Evolutionary conservation across 1,140 invertebrate species (phyloP).

Genomic region (Temnothorax longispinosus): DNA sequence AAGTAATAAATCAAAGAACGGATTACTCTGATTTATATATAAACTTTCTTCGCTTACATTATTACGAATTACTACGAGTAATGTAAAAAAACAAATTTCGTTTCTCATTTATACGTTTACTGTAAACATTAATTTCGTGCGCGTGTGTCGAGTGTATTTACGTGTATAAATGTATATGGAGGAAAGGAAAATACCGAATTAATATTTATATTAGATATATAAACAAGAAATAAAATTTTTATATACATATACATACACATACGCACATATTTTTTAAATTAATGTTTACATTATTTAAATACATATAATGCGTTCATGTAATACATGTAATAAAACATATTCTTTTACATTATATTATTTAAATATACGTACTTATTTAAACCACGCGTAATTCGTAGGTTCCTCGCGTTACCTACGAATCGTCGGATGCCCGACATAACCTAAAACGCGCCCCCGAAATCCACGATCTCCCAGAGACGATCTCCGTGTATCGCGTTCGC

Average conservation of each 20-base stretch:
- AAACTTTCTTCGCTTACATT: background rate
- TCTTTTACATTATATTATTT: background rate
- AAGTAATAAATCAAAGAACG: background rate
- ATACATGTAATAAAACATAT: no score
- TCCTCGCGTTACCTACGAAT: background rate
- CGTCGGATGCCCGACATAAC: background rate
- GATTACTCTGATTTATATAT: background rate
- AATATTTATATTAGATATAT: no score
- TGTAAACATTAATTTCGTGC: background rate
- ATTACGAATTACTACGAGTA: background rate
- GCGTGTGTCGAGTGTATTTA: background rate
- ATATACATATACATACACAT: background rate
- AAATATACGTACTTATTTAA: background rate
- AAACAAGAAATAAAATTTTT: no score
- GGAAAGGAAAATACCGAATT: no score
- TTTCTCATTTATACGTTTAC: background rate
- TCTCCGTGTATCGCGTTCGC: background rate
- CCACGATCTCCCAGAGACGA: background rate
- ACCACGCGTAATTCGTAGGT: background rate
- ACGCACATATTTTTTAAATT: background rate
- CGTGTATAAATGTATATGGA: background rate
- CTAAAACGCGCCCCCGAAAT: background rate
- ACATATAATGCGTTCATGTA: no score
- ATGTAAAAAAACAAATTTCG: background rate
- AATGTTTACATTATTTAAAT: no score